Evolutionary conservation across 2,888 invertebrate species (phyloP).

Genomic region (Melanchra persicariae): DNA sequence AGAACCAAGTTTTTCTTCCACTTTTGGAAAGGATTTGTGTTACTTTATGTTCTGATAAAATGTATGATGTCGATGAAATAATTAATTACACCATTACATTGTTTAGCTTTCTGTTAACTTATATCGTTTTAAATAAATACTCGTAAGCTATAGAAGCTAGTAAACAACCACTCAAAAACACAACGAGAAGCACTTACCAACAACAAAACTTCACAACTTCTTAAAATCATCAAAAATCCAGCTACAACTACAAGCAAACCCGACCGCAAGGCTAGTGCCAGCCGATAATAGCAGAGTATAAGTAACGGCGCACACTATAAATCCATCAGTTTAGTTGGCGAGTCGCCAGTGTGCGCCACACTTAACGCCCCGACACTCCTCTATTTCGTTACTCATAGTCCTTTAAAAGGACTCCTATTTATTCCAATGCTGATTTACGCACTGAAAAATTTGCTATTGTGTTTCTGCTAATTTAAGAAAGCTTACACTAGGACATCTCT

Average conservation of each 20-base stretch:
- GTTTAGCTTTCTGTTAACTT: no score
- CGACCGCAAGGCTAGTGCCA: conserved; percentile 29
- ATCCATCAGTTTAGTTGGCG: conserved; percentile 79
- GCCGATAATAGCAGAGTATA: conserved; percentile 70
- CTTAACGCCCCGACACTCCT: conserved; percentile 70
- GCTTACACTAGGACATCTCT: background rate
- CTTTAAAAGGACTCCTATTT: conserved; percentile 63
- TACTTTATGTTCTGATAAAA: no score
- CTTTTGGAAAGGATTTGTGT: no score
- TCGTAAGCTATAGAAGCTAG: no score
- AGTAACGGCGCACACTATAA: conserved; percentile 77
- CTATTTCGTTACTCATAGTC: conserved; percentile 50
- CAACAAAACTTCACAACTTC: background rate
- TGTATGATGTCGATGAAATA: no score
- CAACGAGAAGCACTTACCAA: background rate
- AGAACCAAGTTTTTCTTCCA: no score
- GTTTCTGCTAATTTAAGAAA: conserved; percentile 23
- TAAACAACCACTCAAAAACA: background rate
- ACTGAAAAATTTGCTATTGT: conserved; percentile 46
- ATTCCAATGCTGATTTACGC: conserved; percentile 58
- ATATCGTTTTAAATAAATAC: no score
- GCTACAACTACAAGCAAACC: conserved; percentile 29
- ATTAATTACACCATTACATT: no score
- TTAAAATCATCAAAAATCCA: background rate
- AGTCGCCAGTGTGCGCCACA: conserved; percentile 72